A percentile compares a stretch with the other conserved stretches of the same genome.
Evolutionary conservation across 2,888 invertebrate genomes (phyloP).

Genomic region (Drosophila kanekoi): DNA sequence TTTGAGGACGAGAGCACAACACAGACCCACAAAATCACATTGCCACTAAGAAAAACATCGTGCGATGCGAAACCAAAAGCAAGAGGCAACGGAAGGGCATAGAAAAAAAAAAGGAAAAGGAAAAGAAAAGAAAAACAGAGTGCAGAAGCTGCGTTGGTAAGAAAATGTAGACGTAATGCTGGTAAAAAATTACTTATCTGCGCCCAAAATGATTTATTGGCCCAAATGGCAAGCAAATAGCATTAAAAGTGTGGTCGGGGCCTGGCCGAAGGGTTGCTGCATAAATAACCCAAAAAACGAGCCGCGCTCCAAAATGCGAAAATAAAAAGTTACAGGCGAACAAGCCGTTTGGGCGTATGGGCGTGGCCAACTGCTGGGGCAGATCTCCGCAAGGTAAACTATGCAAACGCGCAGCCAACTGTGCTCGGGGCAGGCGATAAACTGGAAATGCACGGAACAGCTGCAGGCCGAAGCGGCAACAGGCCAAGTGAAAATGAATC

Average conservation of each 20-base stretch:
- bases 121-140: slow-evolving; percentile 28
- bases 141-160: slow-evolving; percentile 46
- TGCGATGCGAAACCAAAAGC: slow-evolving; percentile 15
- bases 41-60: slow-evolving; percentile 47
- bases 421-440: slow-evolving; percentile 21
- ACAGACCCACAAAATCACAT: slow-evolving; percentile 52
- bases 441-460: slow-evolving; percentile 39
- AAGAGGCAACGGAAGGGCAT: slow-evolving; percentile 32
- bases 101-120: slow-evolving; percentile 21
- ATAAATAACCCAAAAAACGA: slow-evolving; percentile 67
- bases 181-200: slow-evolving; percentile 77
- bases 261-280: slow-evolving; percentile 67
- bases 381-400: slow-evolving; percentile 49
- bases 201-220: slow-evolving; percentile 78
- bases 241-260: slow-evolving; percentile 71
- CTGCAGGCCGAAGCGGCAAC: slow-evolving; percentile 29
- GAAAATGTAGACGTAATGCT: slow-evolving; percentile 48
- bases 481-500: slow-evolving; percentile 13
- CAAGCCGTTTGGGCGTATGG: slow-evolving; percentile 9
- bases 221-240: slow-evolving; percentile 79
- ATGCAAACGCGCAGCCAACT: slow-evolving; percentile 51
- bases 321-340: slow-evolving; percentile 45
- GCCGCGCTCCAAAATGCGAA: slow-evolving; percentile 42
- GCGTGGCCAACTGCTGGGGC: slow-evolving; percentile 47
- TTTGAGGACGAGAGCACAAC: slow-evolving; percentile 29